Evolutionary conservation across 2,797 vertebrate species (phyloP), one percentile per base, ranked within the genome.

Genomic region (Gallinago stenura): DNA sequence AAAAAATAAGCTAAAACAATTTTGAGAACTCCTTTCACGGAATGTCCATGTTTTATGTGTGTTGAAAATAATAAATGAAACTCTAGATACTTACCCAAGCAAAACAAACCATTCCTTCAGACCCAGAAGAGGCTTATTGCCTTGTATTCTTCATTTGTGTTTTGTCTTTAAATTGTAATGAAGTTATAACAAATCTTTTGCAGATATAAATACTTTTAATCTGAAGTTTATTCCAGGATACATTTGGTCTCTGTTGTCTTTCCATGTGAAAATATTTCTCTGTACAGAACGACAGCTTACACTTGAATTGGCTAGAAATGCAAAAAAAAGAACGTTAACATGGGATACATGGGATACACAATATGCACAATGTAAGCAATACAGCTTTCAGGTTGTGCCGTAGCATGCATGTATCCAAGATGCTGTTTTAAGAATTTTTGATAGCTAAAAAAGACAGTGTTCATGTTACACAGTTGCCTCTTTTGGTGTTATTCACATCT

Each of bases 311-410:
- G 26, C 91, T 71, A 66, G 45, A 93, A 92, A 76, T 64, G 22
- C 6, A 72, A 64, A 60, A 68, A 62, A 2, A 20, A 16, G 22
- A 56, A 68, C 11, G 16, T 30, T 53, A 64, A 60, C 28, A 30
- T 46, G n/a, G 11, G 24, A 56, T 64, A 60, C 28, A n/a, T 46
- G n/a, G 11, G 24, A 56, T 64, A 72, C 6, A 9, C 0, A 0
- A 11, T 45, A 28, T 15, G 5, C 37, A 18, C 43, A 58, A 21
- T 7, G 17, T 31, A 51, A 75, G 24, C 24, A 57, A 62, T 30
- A 58, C 7, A 66, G 25, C 1, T 2, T 19, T 48, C 25, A 30
- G 58, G 60, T 37, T 68, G 37, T 26, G 54, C 43, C 46, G 24
- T 41, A 65, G 3, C 12, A 37, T 56, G 28, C 24, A 19, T 20